These are phyloP conservation scores for Nerophis ophidion DNA, from an alignment of 2,113 vertebrate species.

Conservation along the genomic window DNA sequence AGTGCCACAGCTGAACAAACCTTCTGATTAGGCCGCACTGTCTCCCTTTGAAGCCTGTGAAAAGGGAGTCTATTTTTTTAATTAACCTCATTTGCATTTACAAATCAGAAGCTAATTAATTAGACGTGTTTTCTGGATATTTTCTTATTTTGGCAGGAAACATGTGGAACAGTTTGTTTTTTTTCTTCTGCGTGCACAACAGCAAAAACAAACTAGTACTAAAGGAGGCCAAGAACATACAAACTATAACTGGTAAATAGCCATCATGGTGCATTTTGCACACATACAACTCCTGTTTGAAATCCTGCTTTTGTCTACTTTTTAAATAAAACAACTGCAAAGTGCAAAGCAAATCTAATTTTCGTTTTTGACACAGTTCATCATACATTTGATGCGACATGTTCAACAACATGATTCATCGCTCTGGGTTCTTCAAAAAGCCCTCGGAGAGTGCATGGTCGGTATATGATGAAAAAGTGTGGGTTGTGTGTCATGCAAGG, in stretches of 20 bases:
- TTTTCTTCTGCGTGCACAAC: slow-evolving; percentile 11
- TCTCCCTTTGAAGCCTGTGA: slow-evolving; percentile 64
- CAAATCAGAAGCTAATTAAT: slow-evolving; percentile 78
- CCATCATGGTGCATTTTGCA: background rate
- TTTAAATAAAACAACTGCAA: slow-evolving; percentile 11
- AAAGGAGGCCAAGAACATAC: slow-evolving; percentile 14
- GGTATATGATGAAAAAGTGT: slow-evolving; percentile 23
- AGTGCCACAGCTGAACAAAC: slow-evolving; percentile 73
- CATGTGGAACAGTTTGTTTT: slow-evolving; percentile 34
- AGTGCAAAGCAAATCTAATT: background rate
- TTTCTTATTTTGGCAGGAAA: slow-evolving; percentile 53
- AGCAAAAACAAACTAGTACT: background rate
- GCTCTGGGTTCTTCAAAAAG: slow-evolving; percentile 3
- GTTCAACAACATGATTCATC: background rate
- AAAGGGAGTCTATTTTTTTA: slow-evolving; percentile 71
- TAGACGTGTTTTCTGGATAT: slow-evolving; percentile 53
- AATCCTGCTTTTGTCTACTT: slow-evolving; percentile 6
- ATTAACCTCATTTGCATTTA: slow-evolving; percentile 75
- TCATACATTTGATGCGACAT: background rate
- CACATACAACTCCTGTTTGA: background rate
- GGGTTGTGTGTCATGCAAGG: slow-evolving; percentile 39
- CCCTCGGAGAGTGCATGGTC: slow-evolving; percentile 9
- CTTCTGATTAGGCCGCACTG: slow-evolving; percentile 66
- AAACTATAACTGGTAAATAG: background rate
- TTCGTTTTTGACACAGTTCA: background rate